phyloP scores from a whole-genome alignment of 2,888 invertebrate genomes.

The Ophion obscuratus region DNA sequence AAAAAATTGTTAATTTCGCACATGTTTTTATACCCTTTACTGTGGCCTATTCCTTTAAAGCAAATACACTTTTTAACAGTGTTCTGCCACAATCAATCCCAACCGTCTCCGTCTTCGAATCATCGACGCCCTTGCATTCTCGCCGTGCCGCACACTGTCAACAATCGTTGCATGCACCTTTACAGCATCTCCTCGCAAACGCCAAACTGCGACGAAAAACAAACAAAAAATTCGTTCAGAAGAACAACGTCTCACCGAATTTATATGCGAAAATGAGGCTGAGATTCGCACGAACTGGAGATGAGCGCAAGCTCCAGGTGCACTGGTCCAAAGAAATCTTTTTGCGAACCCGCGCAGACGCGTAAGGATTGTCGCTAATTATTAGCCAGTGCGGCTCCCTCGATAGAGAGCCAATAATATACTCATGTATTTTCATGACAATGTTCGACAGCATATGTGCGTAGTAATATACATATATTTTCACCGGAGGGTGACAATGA shows the following conservation, averaged over 20 bases:
- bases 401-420: slow-evolving; percentile 74
- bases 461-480: slow-evolving; percentile 5
- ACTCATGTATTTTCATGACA: slow-evolving; percentile 79
- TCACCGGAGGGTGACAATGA: slow-evolving; percentile 54
- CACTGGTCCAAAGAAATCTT: slow-evolving; percentile 22
- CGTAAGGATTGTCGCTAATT: slow-evolving; percentile 42
- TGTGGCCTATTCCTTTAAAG: no score
- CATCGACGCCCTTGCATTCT: no score
- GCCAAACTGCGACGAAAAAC: not conserved
- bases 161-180: no score
- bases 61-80: no score
- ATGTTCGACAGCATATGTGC: slow-evolving; percentile 66
- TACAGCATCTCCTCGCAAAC: no score
- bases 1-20: no score
- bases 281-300: slow-evolving; percentile 24
- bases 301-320: slow-evolving; percentile 44
- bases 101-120: no score
- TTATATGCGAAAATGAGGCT: slow-evolving; percentile 35
- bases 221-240: not conserved
- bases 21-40: no score
- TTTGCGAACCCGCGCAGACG: not conserved
- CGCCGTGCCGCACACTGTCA: no score
- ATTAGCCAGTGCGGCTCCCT: slow-evolving; percentile 46
- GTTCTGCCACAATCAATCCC: no score
- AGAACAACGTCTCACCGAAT: slow-evolving; percentile 5